Conservation (phyloP, 2,888 invertebrate species). For the Hipparchia sbordonii region DNA sequence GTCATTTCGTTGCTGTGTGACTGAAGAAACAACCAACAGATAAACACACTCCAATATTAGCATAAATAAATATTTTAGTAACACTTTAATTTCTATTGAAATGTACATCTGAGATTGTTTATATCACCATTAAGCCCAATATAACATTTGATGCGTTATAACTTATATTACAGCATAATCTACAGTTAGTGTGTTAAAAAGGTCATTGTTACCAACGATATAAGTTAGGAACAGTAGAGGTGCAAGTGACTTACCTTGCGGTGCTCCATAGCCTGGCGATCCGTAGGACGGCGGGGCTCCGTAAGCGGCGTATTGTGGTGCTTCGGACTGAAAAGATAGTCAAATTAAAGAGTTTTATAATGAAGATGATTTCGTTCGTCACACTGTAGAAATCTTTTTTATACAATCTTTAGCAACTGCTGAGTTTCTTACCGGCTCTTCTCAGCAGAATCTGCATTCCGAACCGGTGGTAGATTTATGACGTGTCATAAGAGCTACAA, state of each 20-base stretch:
- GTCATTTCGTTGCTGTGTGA: too few relatives aligned
- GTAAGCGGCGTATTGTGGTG: slow-evolving; percentile 64
- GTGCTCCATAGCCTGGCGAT: slow-evolving; percentile 69
- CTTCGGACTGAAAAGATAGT: slow-evolving; percentile 54
- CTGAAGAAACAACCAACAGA: too few relatives aligned
- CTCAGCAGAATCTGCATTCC: too few relatives aligned
- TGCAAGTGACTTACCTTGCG: slow-evolving; percentile 58
- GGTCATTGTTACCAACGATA: not conserved
- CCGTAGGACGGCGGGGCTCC: slow-evolving; percentile 74
- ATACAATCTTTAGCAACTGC: too few relatives aligned
- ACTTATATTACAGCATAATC: slow-evolving; percentile 8
- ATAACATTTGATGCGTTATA: not conserved
- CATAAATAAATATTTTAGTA: not conserved
- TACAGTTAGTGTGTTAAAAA: slow-evolving; percentile 14
- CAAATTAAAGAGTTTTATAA: not conserved
- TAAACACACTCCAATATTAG: too few relatives aligned
- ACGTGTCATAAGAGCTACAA: too few relatives aligned
- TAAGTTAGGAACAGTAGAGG: slow-evolving; percentile 6
- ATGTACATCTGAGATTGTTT: not conserved
- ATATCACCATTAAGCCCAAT: not conserved
- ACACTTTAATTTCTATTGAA: not conserved
- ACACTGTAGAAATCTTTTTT: too few relatives aligned
- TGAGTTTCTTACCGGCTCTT: too few relatives aligned
- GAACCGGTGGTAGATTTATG: too few relatives aligned
- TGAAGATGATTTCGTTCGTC: too few relatives aligned